phyloP scores from a whole-genome alignment of 1,140 invertebrate genomes.

The Papilio polytes region DNA sequence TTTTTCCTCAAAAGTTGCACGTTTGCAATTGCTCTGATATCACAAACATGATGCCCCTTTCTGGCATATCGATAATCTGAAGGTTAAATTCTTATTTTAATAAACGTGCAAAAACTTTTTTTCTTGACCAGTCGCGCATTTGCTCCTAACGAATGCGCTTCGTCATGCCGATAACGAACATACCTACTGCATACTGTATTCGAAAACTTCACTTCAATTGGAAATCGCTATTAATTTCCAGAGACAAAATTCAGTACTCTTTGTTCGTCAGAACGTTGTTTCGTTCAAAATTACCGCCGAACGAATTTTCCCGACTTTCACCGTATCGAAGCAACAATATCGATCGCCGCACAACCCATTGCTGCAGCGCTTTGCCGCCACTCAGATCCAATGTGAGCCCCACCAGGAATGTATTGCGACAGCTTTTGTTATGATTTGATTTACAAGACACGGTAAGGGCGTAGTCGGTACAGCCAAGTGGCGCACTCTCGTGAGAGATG shows the following conservation, averaged over 20 bases:
- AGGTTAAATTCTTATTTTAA: slow-evolving; percentile 14
- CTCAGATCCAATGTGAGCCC: slow-evolving; percentile 43
- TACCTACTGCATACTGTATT: neutral
- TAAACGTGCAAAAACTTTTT: slow-evolving; percentile 34
- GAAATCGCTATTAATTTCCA: slow-evolving; percentile 17
- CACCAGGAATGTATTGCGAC: slow-evolving; percentile 65
- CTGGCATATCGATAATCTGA: neutral
- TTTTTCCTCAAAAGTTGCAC: neutral
- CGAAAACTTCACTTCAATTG: slow-evolving; percentile 1
- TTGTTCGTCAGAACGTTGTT: slow-evolving; percentile 33
- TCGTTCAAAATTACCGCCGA: slow-evolving; percentile 69
- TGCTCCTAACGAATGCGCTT: slow-evolving; percentile 51
- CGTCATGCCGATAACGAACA: slow-evolving; percentile 55
- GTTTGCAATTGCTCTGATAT: neutral
- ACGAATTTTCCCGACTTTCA: slow-evolving; percentile 63
- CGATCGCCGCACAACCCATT: slow-evolving; percentile 71
- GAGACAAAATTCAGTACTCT: slow-evolving; percentile 12
- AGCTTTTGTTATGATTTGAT: slow-evolving; percentile 60
- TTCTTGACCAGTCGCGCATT: slow-evolving; percentile 48
- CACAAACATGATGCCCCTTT: neutral
- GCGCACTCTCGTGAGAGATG: slow-evolving; percentile 81
- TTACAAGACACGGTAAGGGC: slow-evolving; percentile 71
- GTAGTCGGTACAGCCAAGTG: slow-evolving; percentile 72
- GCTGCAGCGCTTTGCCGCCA: slow-evolving; percentile 54
- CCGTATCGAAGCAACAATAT: slow-evolving; percentile 62